Base-by-base conservation (phyloP, 2,797 vertebrate species). In the Pseudochaenichthys georgianus region DNA sequence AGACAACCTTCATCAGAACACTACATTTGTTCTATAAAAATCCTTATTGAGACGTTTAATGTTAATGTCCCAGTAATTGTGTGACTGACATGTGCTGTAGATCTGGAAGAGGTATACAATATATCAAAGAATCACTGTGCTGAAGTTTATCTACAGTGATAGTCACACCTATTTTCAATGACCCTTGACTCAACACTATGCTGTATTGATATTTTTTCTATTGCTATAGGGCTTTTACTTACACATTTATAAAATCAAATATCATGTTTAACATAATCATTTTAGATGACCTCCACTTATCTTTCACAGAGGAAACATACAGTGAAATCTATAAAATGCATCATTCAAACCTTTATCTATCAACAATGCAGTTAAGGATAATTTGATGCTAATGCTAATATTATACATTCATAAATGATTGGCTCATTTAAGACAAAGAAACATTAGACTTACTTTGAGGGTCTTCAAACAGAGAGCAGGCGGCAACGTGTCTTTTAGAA, bases 401-500 rank as follows among this genome's bases (percentile, higher is more conserved):
- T 38, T 38, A 38, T 28, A 65, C 9, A 21, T 58, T 68, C 5
- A 53, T n/a, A 68, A 17, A 15, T 57, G 63, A 1, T 23, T 47
- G 1, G 13, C 52, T 74, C 67, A 53, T 65, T 31, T 64, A 13
- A 23, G 34, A 69, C 41, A 63, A 62, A 80, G n/a, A 46, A 57
- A 75, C 19, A 61, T 64, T 23, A 38, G 47, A 52, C 38, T 70
- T 6, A 45, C 42, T 41, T 0, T 47, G 53, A 62, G 41, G 13
- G 53, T 43, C 19, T 19, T 47, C 28, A 63, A 62, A 63, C 55
- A 80, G 61, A 64, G 55, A 78, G 60, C 58, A 58, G 63, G 12
- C 31, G 1, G 31, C 9, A 23, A 46, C 47, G 71, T 21, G 1
- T 73, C 19, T 81, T 80, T 89, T 87, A 53, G 54, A 82, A 86